phyloP scores from a whole-genome alignment of 1,140 invertebrate genomes.

The Lepidotrigona ventralis region DNA sequence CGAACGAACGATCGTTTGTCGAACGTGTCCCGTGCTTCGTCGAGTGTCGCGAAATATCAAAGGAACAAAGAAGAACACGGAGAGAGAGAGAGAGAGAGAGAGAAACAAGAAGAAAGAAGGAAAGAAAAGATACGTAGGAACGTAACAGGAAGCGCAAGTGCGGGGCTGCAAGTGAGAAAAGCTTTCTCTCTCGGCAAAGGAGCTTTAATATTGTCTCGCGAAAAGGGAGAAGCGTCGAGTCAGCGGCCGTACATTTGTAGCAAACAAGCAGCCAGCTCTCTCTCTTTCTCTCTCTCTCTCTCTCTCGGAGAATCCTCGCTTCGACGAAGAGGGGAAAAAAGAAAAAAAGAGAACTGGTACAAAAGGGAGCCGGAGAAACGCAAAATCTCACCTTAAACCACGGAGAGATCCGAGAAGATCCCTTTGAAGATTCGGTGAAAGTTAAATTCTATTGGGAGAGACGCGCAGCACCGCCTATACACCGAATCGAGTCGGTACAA shows the following conservation, averaged over 20 bases:
- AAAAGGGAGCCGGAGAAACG: conserved; percentile 35
- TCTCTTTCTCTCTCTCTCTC: too few species aligned
- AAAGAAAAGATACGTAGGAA: neutral
- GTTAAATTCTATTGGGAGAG: conserved; percentile 61
- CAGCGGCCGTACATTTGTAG: conserved; percentile 55
- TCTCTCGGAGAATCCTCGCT: conserved; percentile 27
- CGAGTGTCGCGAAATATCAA: neutral
- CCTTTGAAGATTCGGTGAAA: conserved; percentile 58
- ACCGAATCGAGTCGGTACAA: conserved; percentile 30
- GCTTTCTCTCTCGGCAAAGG: conserved; percentile 10
- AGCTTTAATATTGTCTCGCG: conserved; percentile 46
- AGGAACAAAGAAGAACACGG: neutral
- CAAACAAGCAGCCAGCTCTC: conserved; percentile 51
- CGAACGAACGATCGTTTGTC: neutral
- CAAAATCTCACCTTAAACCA: conserved; percentile 64
- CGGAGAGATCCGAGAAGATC: conserved; percentile 32
- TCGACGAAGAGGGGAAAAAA: neutral
- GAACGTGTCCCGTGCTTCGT: neutral
- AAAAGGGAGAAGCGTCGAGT: conserved; percentile 40
- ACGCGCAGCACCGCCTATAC: conserved; percentile 12
- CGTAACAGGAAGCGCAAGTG: conserved; percentile 20
- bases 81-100: neutral
- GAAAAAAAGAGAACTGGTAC: neutral
- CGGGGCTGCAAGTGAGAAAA: neutral
- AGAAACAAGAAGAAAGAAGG: neutral